A percentile compares a stretch with the other conserved stretches of the same genome.
These are phyloP conservation scores for Eueides isabella DNA, from an alignment of 1,140 invertebrate species.

Conservation along the genomic window DNA sequence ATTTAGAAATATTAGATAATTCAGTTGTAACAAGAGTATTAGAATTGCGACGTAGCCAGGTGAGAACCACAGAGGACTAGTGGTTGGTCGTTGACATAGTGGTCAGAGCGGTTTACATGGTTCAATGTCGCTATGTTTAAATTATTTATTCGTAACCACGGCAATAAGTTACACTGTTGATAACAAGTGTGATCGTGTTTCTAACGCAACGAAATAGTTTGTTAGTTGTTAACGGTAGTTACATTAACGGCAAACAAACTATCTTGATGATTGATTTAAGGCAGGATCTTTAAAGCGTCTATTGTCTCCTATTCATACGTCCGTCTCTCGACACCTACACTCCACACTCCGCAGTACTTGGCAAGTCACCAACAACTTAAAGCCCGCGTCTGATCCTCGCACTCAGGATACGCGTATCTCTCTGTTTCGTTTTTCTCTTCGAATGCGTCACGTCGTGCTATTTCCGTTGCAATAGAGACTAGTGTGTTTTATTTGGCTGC, in stretches of 20 bases:
- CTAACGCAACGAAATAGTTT: background rate
- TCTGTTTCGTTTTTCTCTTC: constrained; percentile 8
- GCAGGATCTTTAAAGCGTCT: background rate
- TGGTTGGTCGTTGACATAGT: too few species aligned
- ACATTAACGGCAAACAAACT: background rate
- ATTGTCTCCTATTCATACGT: background rate
- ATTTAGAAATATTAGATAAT: too few species aligned
- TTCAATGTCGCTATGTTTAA: too few species aligned
- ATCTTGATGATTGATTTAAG: constrained; percentile 25
- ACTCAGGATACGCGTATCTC: constrained; percentile 15
- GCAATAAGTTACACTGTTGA: background rate
- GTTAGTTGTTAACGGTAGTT: too few species aligned
- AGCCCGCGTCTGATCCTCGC: constrained; percentile 12
- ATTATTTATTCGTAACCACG: too few species aligned
- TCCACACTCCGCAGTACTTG: background rate
- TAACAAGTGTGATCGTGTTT: background rate
- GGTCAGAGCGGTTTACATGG: too few species aligned
- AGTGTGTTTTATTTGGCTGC: constrained; percentile 21
- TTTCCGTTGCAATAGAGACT: constrained; percentile 1
- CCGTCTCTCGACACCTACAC: background rate
- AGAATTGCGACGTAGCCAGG: too few species aligned
- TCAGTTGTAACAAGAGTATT: too few species aligned
- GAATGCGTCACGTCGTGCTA: constrained; percentile 17
- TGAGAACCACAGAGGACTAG: too few species aligned
- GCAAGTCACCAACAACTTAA: constrained; percentile 8